These are phyloP conservation scores for Garra rufa DNA, from an alignment of 2,113 vertebrate species.

Conservation along the genomic window DNA sequence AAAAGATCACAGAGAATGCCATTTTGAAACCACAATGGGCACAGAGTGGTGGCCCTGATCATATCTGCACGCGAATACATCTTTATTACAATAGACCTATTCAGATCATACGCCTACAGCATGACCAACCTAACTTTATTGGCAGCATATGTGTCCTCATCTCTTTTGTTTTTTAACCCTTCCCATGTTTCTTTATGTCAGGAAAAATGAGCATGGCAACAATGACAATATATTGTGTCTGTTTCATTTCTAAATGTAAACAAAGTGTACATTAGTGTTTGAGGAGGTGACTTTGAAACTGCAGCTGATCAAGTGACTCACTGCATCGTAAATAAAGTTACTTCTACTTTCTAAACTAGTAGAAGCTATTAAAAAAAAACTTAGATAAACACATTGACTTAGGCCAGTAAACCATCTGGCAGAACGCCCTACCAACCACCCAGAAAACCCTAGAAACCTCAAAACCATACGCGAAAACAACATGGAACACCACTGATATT, in stretches of 20 bases:
- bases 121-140: slow-evolving; percentile 17
- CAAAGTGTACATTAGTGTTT: background rate
- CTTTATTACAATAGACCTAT: slow-evolving; percentile 49
- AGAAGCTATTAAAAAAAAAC: background rate
- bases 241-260: background rate
- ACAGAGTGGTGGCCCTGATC: slow-evolving; percentile 44
- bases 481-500: too few species aligned
- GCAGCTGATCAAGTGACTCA: background rate
- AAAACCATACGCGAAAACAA: too few species aligned
- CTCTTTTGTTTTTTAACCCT: background rate
- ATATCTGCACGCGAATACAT: slow-evolving; percentile 52
- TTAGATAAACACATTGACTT: background rate
- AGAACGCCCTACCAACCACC: too few species aligned
- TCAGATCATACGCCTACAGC: slow-evolving; percentile 37
- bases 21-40: slow-evolving; percentile 62
- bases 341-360: background rate
- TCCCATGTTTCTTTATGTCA: background rate
- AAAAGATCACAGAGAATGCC: slow-evolving; percentile 25
- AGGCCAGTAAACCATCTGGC: background rate
- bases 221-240: background rate
- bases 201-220: background rate
- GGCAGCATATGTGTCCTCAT: background rate
- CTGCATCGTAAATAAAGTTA: background rate
- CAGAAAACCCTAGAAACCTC: background rate
- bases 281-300: background rate